Base-by-base conservation (phyloP, 2,113 vertebrate genomes). In the Hippocampus comes region DNA sequence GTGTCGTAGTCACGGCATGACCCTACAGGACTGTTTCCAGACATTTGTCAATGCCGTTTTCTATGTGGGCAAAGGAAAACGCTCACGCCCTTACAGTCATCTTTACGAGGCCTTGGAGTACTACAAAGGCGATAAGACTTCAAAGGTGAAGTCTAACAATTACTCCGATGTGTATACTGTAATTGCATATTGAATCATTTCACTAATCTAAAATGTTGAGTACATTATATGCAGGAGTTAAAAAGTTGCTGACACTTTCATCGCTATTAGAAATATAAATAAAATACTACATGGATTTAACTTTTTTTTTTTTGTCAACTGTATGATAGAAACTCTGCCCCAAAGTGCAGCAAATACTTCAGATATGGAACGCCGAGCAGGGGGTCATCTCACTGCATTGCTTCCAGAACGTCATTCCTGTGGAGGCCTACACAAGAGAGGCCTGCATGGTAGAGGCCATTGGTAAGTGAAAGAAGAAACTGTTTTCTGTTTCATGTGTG, bases 11-110 rank as follows among this genome's bases (percentile, higher is more conserved):
- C 90, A 86, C 63, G 76, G 23, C 2, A 84, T 95, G 83, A 93
- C 86, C 14, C 83, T 72, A 0, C 79, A 82, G 0, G 92, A 95
- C 67, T 86, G 94, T 70, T 94, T 97, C 80, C 91, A 86, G 82
- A 94, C 86, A 0, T 98, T 97, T 14, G n/a, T 95, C 59, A 68
- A 76, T 0, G 91, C 95, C 69, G 87, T 98, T 84, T 98, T 98
- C 92, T 98, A 97, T 0, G 93, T 98, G 81, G 96, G 97, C 55
- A 98, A 98, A 80, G 95, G 97, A 61, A 96, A 94, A 0, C 92
- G 95, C 0, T 90, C 93, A 21, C 91, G 96, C 1, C 96, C 97
- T 0, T 94, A 96, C 73, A 86, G 87, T 49, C 97, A 98, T 78
- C 87, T 98, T 17, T 89, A 93, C 4, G 92, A 96, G 73, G 95